Evolutionary conservation across 2,113 vertebrate species (phyloP), one percentile per base, ranked within the genome.

Genomic region (Maccullochella peelii): DNA sequence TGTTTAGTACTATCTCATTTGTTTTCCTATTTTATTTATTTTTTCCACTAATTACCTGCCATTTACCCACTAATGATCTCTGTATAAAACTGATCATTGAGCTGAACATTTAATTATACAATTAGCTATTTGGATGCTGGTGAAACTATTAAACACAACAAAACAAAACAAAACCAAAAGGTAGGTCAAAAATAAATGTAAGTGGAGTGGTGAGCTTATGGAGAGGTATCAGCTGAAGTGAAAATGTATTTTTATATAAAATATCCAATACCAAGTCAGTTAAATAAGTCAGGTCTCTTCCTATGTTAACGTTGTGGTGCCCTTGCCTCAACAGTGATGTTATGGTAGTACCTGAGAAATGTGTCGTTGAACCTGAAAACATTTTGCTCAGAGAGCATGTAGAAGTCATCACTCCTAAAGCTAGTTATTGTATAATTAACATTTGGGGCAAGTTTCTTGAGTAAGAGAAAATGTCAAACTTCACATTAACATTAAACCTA

Each of bases 391-490:
- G 33, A 33, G 33, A 55, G 8, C 40, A 40, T 40, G 40, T 40
- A 40, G 40, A 47, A 80, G 25, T 18, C 7, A 2, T 58, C 72
- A 5, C n/a, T 50, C 12, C 20, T 50, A 50, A 71, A 79, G 65
- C 6, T 25, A 68, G 23, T 65, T 57, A 25, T 69, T 59, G 33
- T 30, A 30, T 30, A 6, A 38, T 81, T 73, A 15, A 75, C 54
- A 47, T 73, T 68, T 69, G 40, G 21, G 44, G 57, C 2, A 40
- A 27, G 18, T 27, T 73, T 59, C 40, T 47, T 27, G 42, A 54
- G 59, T 21, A 62, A 75, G 50, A 33, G 11, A 70, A 71, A 75
- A 77, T 18, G 18, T 67, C 52, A 65, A 75, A 67, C 50, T 47
- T 25, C 12, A 75, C 44, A 58, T 85, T 55, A 66, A 44, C n/a